Evolutionary conservation across 2,888 invertebrate genomes (phyloP).

Genomic region (Acanthopleura granulata): DNA sequence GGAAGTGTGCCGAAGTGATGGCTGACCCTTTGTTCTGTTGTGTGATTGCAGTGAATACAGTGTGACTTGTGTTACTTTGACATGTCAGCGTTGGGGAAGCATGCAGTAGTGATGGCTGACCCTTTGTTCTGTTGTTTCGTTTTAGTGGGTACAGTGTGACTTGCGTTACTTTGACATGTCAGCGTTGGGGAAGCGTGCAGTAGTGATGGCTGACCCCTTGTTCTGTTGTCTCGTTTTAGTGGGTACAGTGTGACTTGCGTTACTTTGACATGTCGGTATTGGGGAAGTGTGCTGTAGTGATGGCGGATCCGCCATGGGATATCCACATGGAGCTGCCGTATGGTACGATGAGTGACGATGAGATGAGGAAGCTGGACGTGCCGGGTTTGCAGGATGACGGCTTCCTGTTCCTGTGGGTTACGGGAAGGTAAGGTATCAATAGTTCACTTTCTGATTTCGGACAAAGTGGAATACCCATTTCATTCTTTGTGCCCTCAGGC

Average conservation of each 20-base stretch:
- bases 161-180: conserved; percentile 91
- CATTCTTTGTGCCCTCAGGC: too few relatives aligned
- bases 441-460: too few relatives aligned
- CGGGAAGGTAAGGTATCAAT: conserved; percentile 78
- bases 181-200: conserved; percentile 94
- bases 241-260: conserved; percentile 97
- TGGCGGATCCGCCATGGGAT: conserved; percentile 95
- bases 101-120: background rate
- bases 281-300: conserved; percentile 97
- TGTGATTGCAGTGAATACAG: too few relatives aligned
- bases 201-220: conserved; percentile 88
- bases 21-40: background rate
- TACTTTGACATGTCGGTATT: conserved; percentile 91
- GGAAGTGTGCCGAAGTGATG: background rate
- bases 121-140: conserved; percentile 77
- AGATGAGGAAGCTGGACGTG: conserved; percentile 95
- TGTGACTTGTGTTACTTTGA: too few relatives aligned
- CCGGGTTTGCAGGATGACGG: conserved; percentile 96
- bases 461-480: too few relatives aligned
- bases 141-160: conserved; percentile 98
- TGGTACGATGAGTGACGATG: conserved; percentile 98
- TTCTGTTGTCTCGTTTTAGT: conserved; percentile 86
- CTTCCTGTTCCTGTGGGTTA: conserved; percentile 97
- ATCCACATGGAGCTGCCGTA: conserved; percentile 99
- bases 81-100: background rate